Base-by-base conservation (phyloP, 2,797 vertebrate species). In the Characodon lateralis region DNA sequence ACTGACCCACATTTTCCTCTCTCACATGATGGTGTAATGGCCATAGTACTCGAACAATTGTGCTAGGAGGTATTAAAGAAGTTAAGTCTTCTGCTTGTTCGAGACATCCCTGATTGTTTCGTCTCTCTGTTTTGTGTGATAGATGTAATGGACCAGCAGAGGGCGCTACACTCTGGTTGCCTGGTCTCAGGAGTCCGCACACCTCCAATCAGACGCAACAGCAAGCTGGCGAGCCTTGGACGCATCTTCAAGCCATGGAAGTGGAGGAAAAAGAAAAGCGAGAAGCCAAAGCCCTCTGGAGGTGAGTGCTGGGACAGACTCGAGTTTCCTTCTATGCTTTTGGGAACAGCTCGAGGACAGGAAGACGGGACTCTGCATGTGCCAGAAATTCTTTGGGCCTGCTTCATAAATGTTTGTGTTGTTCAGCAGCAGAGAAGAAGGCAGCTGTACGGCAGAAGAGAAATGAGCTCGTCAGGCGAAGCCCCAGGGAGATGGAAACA, bases 231-330 rank as follows among this genome's bases (percentile, higher is more conserved):
- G 63, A 98, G 96, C 10, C 93, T 99, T 90, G 98, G 98, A 56
- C 96, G 97, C 86, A 99, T 99, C 95, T 99, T 99, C 93, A 99
- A 98, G 83, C 98, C 98, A 0, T 99, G 98, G 98, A 99, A 99
- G 74, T 99, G 98, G 98, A 92, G 98, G 93, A 99, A 99, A 97
- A 99, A 99, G 97, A 99, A 99, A 94, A 97, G 95, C 0, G 98
- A 99, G 87, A 99, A 99, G 71, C 89, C 98, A 80, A 98, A 98
- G 91, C 97, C 96, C 0, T 93, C 97, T 0, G 93, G 96, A 59
- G 94, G 98, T 99, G 88, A 95, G 92, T 87, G 72, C 51, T 41
- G 75, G 0, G 1, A 3, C 1, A 24, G 46, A 39, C 26, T 66
- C 1, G 0, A 6, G 31, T 22, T 76, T 70, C 66, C 39, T 43